Conservation (phyloP, 2,888 invertebrate genomes). For the Oxyscelio sp. region DNA sequence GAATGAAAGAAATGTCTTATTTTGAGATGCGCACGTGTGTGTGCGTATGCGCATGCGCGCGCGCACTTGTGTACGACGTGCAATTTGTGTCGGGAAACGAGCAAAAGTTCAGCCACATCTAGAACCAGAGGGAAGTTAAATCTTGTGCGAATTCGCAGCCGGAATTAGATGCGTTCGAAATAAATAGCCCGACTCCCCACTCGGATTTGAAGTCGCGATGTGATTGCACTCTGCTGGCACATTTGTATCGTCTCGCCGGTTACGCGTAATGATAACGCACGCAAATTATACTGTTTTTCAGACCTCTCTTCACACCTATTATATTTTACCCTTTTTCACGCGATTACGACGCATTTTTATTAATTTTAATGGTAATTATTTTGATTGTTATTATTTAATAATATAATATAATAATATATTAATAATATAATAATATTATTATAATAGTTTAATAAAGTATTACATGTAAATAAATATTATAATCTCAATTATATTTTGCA, state of each 20-base stretch:
- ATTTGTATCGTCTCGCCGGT: conserved; percentile 62
- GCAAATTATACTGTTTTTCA: no score
- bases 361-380: no score
- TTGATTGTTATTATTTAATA: no score
- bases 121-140: conserved; percentile 58
- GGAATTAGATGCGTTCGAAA: conserved; percentile 71
- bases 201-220: conserved; percentile 14
- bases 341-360: no score
- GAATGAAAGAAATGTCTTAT: neutral
- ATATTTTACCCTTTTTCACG: neutral
- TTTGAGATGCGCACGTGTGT: neutral
- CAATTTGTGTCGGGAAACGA: conserved; percentile 48
- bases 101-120: conserved; percentile 54
- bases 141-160: conserved; percentile 62
- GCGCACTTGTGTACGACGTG: no score
- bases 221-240: conserved; percentile 16
- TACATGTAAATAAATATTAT: no score
- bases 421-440: no score
- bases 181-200: conserved; percentile 57
- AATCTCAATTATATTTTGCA: no score
- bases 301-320: no score
- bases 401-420: no score
- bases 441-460: no score
- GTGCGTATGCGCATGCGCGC: conserved; percentile 31
- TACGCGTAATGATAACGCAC: no score